Evolutionary conservation across 1,140 invertebrate genomes (phyloP), one percentile per base, ranked within the genome.

Genomic region (Drosophila mojavensis): DNA sequence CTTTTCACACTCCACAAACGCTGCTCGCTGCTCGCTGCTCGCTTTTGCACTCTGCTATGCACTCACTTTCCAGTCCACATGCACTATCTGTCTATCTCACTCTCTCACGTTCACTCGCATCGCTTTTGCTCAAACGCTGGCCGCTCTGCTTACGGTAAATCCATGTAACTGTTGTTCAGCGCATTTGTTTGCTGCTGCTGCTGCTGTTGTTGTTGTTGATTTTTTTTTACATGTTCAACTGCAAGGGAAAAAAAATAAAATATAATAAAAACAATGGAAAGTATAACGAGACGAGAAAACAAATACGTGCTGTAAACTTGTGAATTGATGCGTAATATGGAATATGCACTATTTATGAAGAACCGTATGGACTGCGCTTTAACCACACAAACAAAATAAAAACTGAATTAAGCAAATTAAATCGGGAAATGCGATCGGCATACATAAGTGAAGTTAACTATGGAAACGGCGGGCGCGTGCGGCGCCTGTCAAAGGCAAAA

Each of bases 311-410:
- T 39, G 39, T 47, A 11, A 30, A 53, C 20, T 10, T n/a, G 20
- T 10, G 33, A 59, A 30, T 41, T 67, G 39, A 55, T 36, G 33
- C 53, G 36, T 13, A 70, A 64, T 64, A 55, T 64, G 53, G 17
- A 47, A 70, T 70, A 64, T 64, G 60, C 67, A 63, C 43, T 47
- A 63, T 48, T 56, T 70, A 70, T 55, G 20, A 62, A 62, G 39
- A 69, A 55, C 50, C 53, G 53, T 54, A 55, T 55, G 17, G 33
- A 10, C 20, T 47, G 50, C 45, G 67, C 24, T 63, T 54, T 43
- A 20, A 62, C 10, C 17, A 24, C 7, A 64, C 30, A 30, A 41
- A 4, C 15, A 53, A 54, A 54, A 43, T n/a, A 63, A 61, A 39
- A 7, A 28, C 58, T 15, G 26, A 30, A 24, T 17, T 5, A 3